Percentiles rank a stretch among this genome's conserved stretches.
phyloP scores from a whole-genome alignment of 2,888 invertebrate species.

The Leistus spinibarbis region DNA sequence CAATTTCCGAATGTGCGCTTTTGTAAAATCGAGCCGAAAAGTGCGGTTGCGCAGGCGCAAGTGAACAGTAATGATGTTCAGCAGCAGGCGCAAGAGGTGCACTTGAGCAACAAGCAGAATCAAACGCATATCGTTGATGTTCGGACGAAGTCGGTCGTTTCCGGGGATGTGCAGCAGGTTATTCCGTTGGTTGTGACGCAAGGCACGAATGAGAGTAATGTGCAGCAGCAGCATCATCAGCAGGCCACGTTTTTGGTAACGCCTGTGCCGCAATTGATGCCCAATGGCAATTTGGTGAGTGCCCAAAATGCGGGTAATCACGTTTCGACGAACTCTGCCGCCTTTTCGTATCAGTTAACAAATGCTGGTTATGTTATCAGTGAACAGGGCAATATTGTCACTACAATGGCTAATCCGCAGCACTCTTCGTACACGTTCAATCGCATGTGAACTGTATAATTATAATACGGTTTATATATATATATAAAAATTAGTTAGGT shows the following conservation, averaged over 20 bases:
- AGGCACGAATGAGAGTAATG: slow-evolving; percentile 47
- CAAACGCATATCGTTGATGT: slow-evolving; percentile 53
- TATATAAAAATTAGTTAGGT: not conserved
- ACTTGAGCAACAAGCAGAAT: slow-evolving; percentile 58
- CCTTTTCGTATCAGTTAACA: slow-evolving; percentile 57
- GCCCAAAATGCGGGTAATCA: slow-evolving; percentile 53
- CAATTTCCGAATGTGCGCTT: slow-evolving; percentile 81
- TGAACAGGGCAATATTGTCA: slow-evolving; percentile 58
- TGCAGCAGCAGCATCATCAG: slow-evolving; percentile 58
- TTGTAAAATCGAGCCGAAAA: slow-evolving; percentile 65
- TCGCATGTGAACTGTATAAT: slow-evolving; percentile 51
- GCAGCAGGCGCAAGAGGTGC: slow-evolving; percentile 57
- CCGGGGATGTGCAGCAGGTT: slow-evolving; percentile 63
- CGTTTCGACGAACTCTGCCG: slow-evolving; percentile 49
- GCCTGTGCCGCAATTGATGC: slow-evolving; percentile 69
- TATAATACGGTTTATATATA: not conserved
- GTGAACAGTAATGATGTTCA: slow-evolving; percentile 33
- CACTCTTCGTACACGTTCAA: slow-evolving; percentile 56
- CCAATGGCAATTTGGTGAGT: slow-evolving; percentile 54
- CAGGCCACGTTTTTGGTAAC: slow-evolving; percentile 70
- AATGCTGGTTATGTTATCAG: slow-evolving; percentile 58
- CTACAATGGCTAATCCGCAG: slow-evolving; percentile 55
- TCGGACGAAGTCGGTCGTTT: slow-evolving; percentile 65
- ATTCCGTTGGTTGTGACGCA: slow-evolving; percentile 68
- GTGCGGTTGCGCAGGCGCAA: slow-evolving; percentile 50